phyloP scores from a whole-genome alignment of 2,888 invertebrate species.

The Deilephila elpenor region DNA sequence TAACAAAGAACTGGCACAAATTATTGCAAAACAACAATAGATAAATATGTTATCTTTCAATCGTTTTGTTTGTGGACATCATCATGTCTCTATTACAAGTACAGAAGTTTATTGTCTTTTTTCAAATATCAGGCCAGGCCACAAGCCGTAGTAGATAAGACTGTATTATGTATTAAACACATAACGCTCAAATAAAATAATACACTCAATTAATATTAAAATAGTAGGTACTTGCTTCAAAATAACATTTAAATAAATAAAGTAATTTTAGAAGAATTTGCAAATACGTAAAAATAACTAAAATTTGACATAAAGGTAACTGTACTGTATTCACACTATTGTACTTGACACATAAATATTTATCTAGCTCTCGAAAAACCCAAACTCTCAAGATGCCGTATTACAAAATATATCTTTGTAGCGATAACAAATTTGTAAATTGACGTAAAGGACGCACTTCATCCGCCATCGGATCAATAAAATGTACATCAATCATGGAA shows the following conservation, averaged over 20 bases:
- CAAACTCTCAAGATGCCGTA: constrained; percentile 27
- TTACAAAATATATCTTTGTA: constrained; percentile 39
- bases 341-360: constrained; percentile 17
- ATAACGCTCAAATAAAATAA: neutral
- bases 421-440: constrained; percentile 46
- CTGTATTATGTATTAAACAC: neutral
- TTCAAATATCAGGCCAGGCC: neutral
- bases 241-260: neutral
- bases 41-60: neutral
- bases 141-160: neutral
- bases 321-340: constrained; percentile 10
- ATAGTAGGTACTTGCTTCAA: neutral
- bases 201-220: neutral
- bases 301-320: neutral
- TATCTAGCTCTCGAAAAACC: constrained; percentile 16
- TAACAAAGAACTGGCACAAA: constrained; percentile 21
- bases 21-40: neutral
- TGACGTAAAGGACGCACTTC: constrained; percentile 43
- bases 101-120: constrained; percentile 14
- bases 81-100: neutral
- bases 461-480: constrained; percentile 46
- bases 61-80: neutral
- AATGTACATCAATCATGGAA: constrained; percentile 52
- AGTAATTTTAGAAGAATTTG: neutral
- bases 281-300: neutral